Percentiles rank a stretch among this genome's conserved stretches.
Evolutionary conservation across 2,888 invertebrate genomes (phyloP).

Genomic region (Tenthredo amoena): DNA sequence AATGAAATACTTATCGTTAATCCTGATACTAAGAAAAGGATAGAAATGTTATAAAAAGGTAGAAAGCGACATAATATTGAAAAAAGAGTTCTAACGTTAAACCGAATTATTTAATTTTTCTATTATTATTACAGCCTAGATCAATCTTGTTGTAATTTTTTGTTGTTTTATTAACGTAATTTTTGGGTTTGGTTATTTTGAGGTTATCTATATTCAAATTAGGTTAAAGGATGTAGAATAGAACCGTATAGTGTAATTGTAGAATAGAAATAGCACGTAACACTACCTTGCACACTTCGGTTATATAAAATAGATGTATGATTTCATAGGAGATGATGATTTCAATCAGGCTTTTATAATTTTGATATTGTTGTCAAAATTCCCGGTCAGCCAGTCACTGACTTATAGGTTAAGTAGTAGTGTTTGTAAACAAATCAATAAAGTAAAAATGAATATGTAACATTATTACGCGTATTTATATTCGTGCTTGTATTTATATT

Average conservation of each 20-base stretch:
- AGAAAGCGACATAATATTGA: background rate
- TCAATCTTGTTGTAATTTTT: background rate
- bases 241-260: background rate
- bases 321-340: background rate
- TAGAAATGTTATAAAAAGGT: background rate
- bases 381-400: background rate
- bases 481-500: background rate
- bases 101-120: background rate
- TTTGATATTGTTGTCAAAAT: background rate
- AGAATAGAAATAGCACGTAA: background rate
- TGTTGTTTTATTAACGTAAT: background rate
- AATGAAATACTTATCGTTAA: background rate
- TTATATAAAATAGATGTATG: background rate
- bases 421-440: constrained; percentile 51
- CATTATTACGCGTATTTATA: background rate
- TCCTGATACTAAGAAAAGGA: background rate
- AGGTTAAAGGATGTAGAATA: background rate
- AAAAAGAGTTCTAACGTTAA: background rate
- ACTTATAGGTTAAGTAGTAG: constrained; percentile 33
- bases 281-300: background rate
- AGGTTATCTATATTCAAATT: background rate
- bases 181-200: background rate
- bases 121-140: background rate
- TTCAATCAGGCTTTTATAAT: background rate
- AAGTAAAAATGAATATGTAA: background rate